phyloP scores from a whole-genome alignment of 2,113 vertebrate species.

The Garra rufa region DNA sequence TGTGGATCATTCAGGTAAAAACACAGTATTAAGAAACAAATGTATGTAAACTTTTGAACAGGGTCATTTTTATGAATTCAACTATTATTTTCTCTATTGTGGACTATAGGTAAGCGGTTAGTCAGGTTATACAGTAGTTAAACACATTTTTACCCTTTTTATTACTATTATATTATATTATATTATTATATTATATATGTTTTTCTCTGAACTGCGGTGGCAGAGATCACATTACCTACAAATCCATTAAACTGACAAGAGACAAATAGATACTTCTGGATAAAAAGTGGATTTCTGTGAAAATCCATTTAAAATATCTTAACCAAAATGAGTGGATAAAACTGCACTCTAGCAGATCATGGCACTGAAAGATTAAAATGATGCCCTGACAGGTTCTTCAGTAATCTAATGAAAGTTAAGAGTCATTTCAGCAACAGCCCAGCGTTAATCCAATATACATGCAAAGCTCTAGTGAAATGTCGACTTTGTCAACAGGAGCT shows the following conservation, averaged over 20 bases:
- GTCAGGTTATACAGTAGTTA: no score
- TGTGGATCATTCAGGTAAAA: no score
- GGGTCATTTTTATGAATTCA: no score
- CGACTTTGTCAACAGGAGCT: background rate
- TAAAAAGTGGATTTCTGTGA: background rate
- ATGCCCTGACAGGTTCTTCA: background rate
- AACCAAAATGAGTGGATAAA: background rate
- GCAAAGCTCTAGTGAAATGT: background rate
- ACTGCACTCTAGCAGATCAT: background rate
- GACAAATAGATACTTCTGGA: background rate
- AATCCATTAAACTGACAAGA: background rate
- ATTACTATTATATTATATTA: no score
- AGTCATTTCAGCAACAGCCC: background rate
- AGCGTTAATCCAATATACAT: background rate
- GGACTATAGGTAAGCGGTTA: no score
- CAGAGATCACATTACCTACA: background rate
- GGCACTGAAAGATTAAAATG: background rate
- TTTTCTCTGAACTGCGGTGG: no score
- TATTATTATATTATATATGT: no score
- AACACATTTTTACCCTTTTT: no score
- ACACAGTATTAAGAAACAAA: no score
- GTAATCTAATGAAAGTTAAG: background rate
- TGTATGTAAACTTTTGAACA: no score
- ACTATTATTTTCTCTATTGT: no score
- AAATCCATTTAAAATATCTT: background rate